phyloP scores from a whole-genome alignment of 2,797 vertebrate species.

The Tinamus major region DNA sequence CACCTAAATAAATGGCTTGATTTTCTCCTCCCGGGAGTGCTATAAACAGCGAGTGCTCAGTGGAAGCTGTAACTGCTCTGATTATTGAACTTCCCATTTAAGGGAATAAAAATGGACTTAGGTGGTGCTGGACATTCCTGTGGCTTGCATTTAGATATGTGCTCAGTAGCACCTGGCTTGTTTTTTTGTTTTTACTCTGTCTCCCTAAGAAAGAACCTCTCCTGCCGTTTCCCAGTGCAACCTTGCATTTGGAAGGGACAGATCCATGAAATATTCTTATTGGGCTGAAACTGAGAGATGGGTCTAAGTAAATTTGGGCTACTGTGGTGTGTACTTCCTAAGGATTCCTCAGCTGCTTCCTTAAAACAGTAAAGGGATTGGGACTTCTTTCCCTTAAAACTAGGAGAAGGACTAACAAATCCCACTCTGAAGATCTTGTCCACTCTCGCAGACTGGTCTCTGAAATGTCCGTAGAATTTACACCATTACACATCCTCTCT shows the following conservation, averaged over 20 bases:
- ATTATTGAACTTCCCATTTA: neutral
- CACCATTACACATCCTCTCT: neutral
- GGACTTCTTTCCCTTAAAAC: slow-evolving; percentile 22
- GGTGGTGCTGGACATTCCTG: neutral
- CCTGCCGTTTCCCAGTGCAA: neutral
- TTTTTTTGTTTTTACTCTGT: neutral
- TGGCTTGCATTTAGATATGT: neutral
- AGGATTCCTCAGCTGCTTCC: neutral
- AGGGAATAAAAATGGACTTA: neutral
- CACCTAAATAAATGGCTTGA: neutral
- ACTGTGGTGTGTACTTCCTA: neutral
- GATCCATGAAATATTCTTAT: neutral
- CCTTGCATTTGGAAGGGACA: neutral
- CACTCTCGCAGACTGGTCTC: neutral
- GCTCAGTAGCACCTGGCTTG: neutral
- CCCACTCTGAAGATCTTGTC: neutral
- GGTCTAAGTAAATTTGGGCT: slow-evolving; percentile 1
- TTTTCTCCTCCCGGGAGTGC: neutral
- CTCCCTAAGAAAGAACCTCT: neutral
- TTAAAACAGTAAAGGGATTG: neutral
- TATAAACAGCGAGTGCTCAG: neutral
- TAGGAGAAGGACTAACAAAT: slow-evolving; percentile 5
- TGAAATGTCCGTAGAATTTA: neutral
- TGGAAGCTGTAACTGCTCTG: neutral
- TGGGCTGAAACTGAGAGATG: neutral